Base-by-base conservation (phyloP, 2,888 invertebrate genomes). In the Brachycybe producta region DNA sequence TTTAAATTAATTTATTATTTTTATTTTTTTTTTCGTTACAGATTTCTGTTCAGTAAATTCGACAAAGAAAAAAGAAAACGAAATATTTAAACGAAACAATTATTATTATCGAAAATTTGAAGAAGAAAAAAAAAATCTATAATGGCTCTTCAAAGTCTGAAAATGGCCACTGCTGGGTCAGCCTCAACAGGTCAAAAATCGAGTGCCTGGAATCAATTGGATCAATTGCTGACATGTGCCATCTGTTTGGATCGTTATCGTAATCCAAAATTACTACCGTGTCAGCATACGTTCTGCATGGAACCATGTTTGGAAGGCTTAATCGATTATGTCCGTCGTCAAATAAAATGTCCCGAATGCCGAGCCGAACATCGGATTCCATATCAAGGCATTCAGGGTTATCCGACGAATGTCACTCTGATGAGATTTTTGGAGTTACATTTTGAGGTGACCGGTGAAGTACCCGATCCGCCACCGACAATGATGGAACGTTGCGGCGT, bases 231-330 rank as follows among this genome's bases (percentile, higher is more conserved):
- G 66, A 94, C 92, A 60, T 98, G 98, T 74, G 88, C 95, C 68
- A 92, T 98, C 66, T 98, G 98, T 70, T 73, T 97, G 69, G 97
- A 98, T 73, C 79, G 97, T 64, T 98, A 85, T 72, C 77, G 87
- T 63, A 90, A 90, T 68, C 98, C 98, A n/a, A 97, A 95, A 73
- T 76, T 98, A 66, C 72, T 98, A 66, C 95, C 95, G 80, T 95
- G 95, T 69, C 97, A 98, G 75, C 98, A 98, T 78, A 95, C 95
- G 62, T 97, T 91, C 72, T 98, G 98, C 67, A 87, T 91, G 84
- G 90, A 92, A 65, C 95, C 97, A 49, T 98, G 98, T 70, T 84
- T 98, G 79, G 94, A 95, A 70, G 90, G 94, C 57, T 76, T 95
- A 45, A 87, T 92, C 65, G 91, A 92, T 72, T 90, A 91, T 68